phyloP scores from a whole-genome alignment of 2,113 vertebrate genomes.

The Trematomus loennbergii region DNA sequence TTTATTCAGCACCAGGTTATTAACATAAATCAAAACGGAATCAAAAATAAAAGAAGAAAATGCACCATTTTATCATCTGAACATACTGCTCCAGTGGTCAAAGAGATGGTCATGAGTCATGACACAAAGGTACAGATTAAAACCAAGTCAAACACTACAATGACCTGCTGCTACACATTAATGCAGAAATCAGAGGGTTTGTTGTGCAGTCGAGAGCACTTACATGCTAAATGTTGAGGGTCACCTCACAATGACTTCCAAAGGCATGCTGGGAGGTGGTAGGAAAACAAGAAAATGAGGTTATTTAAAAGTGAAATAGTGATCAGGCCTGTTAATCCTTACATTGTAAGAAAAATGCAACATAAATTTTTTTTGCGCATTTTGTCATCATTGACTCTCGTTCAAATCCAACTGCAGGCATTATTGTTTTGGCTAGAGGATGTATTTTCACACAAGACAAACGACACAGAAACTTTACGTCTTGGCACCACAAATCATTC shows the following conservation, averaged over 20 bases:
- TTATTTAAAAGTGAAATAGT: slow-evolving; percentile 63
- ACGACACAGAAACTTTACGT: slow-evolving; percentile 75
- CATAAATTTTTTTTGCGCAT: slow-evolving; percentile 57
- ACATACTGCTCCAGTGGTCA: slow-evolving; percentile 59
- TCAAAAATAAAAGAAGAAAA: slow-evolving; percentile 55
- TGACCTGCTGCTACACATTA: slow-evolving; percentile 76
- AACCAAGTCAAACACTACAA: slow-evolving; percentile 67
- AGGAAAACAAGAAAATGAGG: slow-evolving; percentile 59
- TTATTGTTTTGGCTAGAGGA: slow-evolving; percentile 80
- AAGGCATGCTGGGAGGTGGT: slow-evolving; percentile 77
- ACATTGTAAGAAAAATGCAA: slow-evolving; percentile 61
- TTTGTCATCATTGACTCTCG: slow-evolving; percentile 56
- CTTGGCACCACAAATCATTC: slow-evolving; percentile 84
- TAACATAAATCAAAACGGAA: slow-evolving; percentile 59
- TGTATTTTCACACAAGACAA: slow-evolving; percentile 80
- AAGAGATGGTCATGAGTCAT: slow-evolving; percentile 43
- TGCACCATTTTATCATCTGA: slow-evolving; percentile 75
- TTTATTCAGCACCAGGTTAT: slow-evolving; percentile 85
- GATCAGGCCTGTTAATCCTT: slow-evolving; percentile 57
- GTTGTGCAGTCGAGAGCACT: slow-evolving; percentile 69
- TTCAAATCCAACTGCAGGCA: slow-evolving; percentile 63
- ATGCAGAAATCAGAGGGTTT: slow-evolving; percentile 70
- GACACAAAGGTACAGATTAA: slow-evolving; percentile 73
- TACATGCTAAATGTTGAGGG: slow-evolving; percentile 79
- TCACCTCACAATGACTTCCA: slow-evolving; percentile 76